phyloP scores from a whole-genome alignment of 2,113 vertebrate species.

The Pterocles gutturalis region DNA sequence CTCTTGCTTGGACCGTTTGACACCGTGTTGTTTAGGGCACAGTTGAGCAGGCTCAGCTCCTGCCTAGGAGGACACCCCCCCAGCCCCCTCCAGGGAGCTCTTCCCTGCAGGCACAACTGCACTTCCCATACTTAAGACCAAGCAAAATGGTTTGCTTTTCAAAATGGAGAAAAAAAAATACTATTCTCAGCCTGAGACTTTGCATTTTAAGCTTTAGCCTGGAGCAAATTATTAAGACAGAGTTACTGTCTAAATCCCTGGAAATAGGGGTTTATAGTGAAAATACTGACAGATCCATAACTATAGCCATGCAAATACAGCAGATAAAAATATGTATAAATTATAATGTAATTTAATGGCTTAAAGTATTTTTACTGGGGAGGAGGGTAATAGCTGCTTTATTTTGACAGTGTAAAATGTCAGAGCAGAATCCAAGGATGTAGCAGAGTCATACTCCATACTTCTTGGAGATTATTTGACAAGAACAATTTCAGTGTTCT shows the following conservation, averaged over 20 bases:
- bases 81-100: not conserved
- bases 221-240: slow-evolving; percentile 71
- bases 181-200: slow-evolving; percentile 64
- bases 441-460: slow-evolving; percentile 58
- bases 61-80: not conserved
- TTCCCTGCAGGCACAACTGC: slow-evolving; percentile 13
- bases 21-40: not conserved
- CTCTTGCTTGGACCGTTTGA: not conserved
- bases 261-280: slow-evolving; percentile 62
- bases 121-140: not conserved
- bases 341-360: slow-evolving; percentile 73
- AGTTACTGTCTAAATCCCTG: slow-evolving; percentile 65
- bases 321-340: slow-evolving; percentile 69
- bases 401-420: slow-evolving; percentile 71
- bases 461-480: slow-evolving; percentile 71
- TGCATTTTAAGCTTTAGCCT: slow-evolving; percentile 74
- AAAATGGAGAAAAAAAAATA: slow-evolving; percentile 6
- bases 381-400: slow-evolving; percentile 59
- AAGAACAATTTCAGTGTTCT: slow-evolving; percentile 75
- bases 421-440: slow-evolving; percentile 51
- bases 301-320: slow-evolving; percentile 71
- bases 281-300: slow-evolving; percentile 68
- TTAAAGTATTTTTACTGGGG: slow-evolving; percentile 67
- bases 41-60: not conserved
- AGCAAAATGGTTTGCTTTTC: slow-evolving; percentile 59